Evolutionary conservation across 2,888 invertebrate species (phyloP).

Genomic region (Linhomoeus sp.): DNA sequence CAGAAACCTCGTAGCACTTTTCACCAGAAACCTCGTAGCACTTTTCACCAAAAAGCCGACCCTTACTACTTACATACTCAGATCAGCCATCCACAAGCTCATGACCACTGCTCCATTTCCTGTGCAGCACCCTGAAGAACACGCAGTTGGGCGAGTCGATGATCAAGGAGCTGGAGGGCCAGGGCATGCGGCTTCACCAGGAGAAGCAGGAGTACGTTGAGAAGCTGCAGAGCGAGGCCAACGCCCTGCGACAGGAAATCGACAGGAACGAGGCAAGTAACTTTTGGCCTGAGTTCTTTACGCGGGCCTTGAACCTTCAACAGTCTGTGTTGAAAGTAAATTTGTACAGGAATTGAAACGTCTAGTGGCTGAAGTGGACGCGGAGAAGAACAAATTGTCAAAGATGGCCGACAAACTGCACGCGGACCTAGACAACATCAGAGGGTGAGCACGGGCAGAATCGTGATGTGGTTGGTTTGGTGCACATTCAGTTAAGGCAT

Average conservation of each 20-base stretch:
- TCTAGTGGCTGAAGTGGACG: constrained; percentile 31
- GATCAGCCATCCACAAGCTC: too few relatives aligned
- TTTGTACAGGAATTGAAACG: constrained; percentile 24
- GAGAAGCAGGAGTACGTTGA: constrained; percentile 30
- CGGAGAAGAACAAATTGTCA: constrained; percentile 31
- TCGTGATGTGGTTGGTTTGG: too few relatives aligned
- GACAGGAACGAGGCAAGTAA: constrained; percentile 28
- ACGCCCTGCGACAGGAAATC: constrained; percentile 28
- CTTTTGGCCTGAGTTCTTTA: too few relatives aligned
- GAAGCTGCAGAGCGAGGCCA: constrained; percentile 28
- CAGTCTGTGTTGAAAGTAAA: too few relatives aligned
- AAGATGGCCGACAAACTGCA: constrained; percentile 30
- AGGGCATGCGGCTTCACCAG: constrained; percentile 28
- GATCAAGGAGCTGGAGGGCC: constrained; percentile 28
- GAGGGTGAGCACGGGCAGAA: too few relatives aligned
- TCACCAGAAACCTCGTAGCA: too few relatives aligned
- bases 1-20: too few relatives aligned
- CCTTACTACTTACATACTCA: too few relatives aligned
- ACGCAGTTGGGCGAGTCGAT: constrained; percentile 27
- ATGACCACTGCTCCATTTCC: too few relatives aligned
- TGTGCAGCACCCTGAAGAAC: constrained; percentile 28
- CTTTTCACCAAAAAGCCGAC: too few relatives aligned
- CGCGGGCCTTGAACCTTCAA: too few relatives aligned
- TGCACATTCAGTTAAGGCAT: too few relatives aligned
- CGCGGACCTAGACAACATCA: constrained; percentile 27